phyloP scores from a whole-genome alignment of 1,140 invertebrate genomes.

The Tetraneura akinire region DNA sequence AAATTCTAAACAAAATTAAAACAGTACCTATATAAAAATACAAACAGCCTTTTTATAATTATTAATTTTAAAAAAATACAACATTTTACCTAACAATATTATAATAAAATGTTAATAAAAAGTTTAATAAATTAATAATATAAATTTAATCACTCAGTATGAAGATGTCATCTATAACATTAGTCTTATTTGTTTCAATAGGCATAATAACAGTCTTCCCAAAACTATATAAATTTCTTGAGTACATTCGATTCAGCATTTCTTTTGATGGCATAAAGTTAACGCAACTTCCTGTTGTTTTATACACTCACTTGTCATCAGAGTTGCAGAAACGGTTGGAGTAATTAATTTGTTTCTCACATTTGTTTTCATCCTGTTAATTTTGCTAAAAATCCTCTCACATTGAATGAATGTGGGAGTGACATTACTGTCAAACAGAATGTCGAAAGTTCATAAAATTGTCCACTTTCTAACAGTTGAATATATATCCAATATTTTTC shows the following conservation, averaged over 20 bases:
- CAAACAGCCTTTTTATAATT: no score
- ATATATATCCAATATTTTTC: background rate
- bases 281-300: background rate
- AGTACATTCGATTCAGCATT: background rate
- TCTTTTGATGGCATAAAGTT: background rate
- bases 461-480: background rate
- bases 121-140: background rate
- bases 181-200: no score
- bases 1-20: no score
- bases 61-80: no score
- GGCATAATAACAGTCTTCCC: background rate
- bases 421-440: background rate
- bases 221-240: conserved; percentile 4
- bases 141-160: conserved; percentile 1
- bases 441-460: background rate
- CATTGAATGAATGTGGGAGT: background rate
- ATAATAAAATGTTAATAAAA: no score
- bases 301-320: background rate
- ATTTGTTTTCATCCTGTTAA: background rate
- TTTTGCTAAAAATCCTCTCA: background rate
- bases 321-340: background rate
- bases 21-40: no score
- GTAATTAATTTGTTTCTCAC: background rate
- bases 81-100: no score
- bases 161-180: background rate